Percentiles rank a stretch among this genome's conserved stretches.
phyloP scores from a whole-genome alignment of 1,140 invertebrate species.

The Acromyrmex heyeri region DNA sequence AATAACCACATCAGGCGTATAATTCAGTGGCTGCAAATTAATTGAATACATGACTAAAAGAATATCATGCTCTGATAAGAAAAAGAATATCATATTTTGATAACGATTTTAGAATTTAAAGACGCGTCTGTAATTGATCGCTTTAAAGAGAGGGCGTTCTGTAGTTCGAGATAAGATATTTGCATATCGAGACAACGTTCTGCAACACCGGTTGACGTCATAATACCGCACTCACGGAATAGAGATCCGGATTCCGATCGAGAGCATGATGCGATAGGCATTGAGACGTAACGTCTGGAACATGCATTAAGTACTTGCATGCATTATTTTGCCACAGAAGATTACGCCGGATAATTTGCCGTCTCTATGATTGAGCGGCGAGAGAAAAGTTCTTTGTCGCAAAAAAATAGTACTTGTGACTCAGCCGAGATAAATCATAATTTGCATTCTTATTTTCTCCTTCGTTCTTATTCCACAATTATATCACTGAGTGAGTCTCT shows the following conservation, averaged over 20 bases:
- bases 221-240: constrained; percentile 28
- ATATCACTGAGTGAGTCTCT: neutral
- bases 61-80: no score
- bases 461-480: constrained; percentile 4
- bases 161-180: neutral
- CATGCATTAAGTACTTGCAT: constrained; percentile 43
- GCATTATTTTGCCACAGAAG: constrained; percentile 58
- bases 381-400: neutral
- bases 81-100: neutral
- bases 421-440: constrained; percentile 42
- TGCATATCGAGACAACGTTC: neutral
- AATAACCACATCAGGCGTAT: neutral
- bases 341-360: constrained; percentile 67
- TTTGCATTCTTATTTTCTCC: constrained; percentile 32
- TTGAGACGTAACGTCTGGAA: constrained; percentile 62
- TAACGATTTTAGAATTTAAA: neutral
- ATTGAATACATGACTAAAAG: neutral
- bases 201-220: constrained; percentile 57
- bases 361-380: constrained; percentile 27
- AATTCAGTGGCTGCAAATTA: neutral
- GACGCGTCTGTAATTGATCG: neutral
- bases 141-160: constrained; percentile 19
- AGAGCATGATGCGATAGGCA: constrained; percentile 66
- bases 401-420: constrained; percentile 30
- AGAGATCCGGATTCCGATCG: constrained; percentile 78